These are phyloP conservation scores for Trichonephila clavipes DNA, from an alignment of 1,140 invertebrate species.

Conservation along the genomic window DNA sequence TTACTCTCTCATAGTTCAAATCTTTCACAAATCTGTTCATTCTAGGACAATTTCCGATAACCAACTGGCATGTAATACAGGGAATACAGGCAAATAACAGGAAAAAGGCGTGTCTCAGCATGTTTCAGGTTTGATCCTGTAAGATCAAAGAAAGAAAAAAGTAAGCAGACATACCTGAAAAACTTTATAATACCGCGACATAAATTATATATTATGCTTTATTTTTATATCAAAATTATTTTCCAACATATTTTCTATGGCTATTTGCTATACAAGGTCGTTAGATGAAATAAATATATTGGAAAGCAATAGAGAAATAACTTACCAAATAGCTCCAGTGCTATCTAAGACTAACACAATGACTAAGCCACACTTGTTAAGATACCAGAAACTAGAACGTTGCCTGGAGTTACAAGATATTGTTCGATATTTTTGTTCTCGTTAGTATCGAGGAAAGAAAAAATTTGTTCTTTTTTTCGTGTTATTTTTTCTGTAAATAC, in stretches of 20 bases:
- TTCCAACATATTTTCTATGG: not conserved
- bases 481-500: no score
- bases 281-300: not conserved
- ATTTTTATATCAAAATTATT: not conserved
- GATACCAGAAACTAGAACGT: not conserved
- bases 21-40: not conserved
- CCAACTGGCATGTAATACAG: not conserved
- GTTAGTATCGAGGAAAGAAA: not conserved
- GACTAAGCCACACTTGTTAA: not conserved
- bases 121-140: not conserved
- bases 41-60: not conserved
- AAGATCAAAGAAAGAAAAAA: not conserved
- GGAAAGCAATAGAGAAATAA: not conserved
- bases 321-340: not conserved
- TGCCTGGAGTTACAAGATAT: not conserved
- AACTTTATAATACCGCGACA: not conserved
- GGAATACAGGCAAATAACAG: not conserved
- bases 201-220: not conserved
- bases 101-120: not conserved
- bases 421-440: not conserved
- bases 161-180: not conserved
- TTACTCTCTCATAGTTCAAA: slow-evolving; percentile 30
- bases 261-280: not conserved
- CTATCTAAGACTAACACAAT: slow-evolving; percentile 17
- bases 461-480: no score